Conservation (phyloP, 2,113 vertebrate genomes). For the Sisor rabdophorus region DNA sequence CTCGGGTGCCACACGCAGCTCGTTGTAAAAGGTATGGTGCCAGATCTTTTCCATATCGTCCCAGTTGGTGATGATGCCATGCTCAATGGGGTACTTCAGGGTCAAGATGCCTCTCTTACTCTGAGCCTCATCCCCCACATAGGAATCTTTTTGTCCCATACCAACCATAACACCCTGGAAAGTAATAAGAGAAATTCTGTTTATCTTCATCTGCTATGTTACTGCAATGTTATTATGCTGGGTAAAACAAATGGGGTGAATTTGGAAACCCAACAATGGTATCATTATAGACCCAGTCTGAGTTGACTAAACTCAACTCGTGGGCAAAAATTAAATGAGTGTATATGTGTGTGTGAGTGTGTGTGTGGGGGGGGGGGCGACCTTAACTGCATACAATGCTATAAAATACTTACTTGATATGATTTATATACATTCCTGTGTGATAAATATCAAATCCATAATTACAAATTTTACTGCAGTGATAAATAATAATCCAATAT, state of each 20-base stretch:
- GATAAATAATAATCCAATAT: background rate
- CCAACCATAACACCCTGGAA: slow-evolving; percentile 89
- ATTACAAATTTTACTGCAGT: background rate
- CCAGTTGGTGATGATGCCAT: too few species aligned
- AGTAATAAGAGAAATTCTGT: background rate
- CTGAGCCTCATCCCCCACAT: too few species aligned
- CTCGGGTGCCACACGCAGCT: too few species aligned
- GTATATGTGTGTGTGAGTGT: background rate
- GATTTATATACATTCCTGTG: background rate
- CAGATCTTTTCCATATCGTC: too few species aligned
- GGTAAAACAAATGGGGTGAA: background rate
- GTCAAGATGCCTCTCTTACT: too few species aligned
- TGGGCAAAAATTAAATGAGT: background rate
- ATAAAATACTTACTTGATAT: background rate
- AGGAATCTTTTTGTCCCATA: too few species aligned
- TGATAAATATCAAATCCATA: background rate
- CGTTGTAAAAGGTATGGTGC: too few species aligned
- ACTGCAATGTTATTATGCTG: background rate
- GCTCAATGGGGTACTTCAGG: too few species aligned
- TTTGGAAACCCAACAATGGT: background rate
- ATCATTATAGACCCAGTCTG: background rate
- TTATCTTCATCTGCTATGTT: background rate
- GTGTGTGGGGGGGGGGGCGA: background rate
- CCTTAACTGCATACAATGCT: background rate
- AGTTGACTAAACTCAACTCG: background rate